Base-by-base conservation (phyloP, 2,113 vertebrate genomes). In the Atherinomorus stipes region DNA sequence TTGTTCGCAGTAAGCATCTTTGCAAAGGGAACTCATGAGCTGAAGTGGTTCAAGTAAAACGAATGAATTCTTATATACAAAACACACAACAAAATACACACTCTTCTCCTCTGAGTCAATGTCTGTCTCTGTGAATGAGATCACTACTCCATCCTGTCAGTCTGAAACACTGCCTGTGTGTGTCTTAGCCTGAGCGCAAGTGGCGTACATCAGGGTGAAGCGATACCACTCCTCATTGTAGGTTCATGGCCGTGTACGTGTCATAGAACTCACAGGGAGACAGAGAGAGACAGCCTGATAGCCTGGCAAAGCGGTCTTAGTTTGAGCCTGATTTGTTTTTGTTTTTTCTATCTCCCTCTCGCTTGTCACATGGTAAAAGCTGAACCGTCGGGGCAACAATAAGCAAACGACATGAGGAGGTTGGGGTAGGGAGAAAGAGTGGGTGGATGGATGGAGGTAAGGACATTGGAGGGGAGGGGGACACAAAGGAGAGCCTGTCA, bases 401-500 rank as follows among this genome's bases (percentile, higher is more conserved):
- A 71, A 83, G 87, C 84, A 81, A 88, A 75, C 60, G 81, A 92
- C 87, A 89, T 57, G 40, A 82, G 85, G 78, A 80, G 81, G 83
- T 64, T 58, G 65, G 62, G 74, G 62, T 52, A 60, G 73, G 28
- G 62, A 64, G 62, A 66, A 62, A 71, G 60, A 71, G 50, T 76
- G 76, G 64, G 23, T 59, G 59, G 59, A 49, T 70, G 81, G 78
- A 78, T 76, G 77, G 70, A 69, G 85, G 71, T 64, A 66, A 72
- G 74, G 78, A 77, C 78, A 79, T 63, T 37, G 69, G 69, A 58
- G 50, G 60, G 40, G 47, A 68, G 77, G 57, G 63, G 51, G 81
- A 86, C 87, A 91, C 89, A 92, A 93, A 93, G 87, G 85, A 93
- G 89, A 90, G 89, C 71, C 92, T 94, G 94, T 94, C 93, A 93